Evolutionary conservation across 2,888 invertebrate species (phyloP).

Genomic region (Callyntrura guangdongensis): DNA sequence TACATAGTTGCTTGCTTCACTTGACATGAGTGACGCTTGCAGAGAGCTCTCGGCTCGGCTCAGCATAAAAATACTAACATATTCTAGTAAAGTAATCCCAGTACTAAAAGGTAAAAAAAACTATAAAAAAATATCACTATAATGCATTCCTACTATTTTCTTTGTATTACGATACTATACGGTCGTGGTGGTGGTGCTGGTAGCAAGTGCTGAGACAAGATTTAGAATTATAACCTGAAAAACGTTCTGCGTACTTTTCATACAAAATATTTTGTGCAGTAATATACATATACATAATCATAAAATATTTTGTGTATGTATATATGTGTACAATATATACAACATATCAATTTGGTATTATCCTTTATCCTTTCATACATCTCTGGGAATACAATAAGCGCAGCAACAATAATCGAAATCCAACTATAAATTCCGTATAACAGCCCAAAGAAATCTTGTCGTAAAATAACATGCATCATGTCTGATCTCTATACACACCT

Average conservation of each 20-base stretch:
- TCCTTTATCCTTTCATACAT: too few relatives aligned
- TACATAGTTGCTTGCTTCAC: constrained; percentile 51
- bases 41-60: constrained; percentile 17
- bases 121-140: not conserved
- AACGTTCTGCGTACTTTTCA: constrained; percentile 6
- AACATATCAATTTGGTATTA: not conserved
- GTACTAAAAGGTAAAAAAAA: not conserved
- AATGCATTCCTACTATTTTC: constrained; percentile 45
- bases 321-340: not conserved
- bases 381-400: constrained; percentile 3
- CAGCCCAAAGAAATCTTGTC: constrained; percentile 52
- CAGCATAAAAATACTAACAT: constrained; percentile 25
- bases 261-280: constrained; percentile 22
- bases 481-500: constrained; percentile 47
- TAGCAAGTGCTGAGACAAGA: constrained; percentile 22
- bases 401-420: not conserved
- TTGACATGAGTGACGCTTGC: constrained; percentile 58
- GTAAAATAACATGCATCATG: too few relatives aligned
- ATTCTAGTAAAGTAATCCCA: too few relatives aligned
- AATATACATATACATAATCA: not conserved
- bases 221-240: constrained; percentile 60
- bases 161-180: constrained; percentile 35
- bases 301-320: not conserved
- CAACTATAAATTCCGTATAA: constrained; percentile 50
- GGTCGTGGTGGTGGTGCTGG: too few relatives aligned